phyloP scores from a whole-genome alignment of 2,113 vertebrate species.

The Mesitornis unicolor region DNA sequence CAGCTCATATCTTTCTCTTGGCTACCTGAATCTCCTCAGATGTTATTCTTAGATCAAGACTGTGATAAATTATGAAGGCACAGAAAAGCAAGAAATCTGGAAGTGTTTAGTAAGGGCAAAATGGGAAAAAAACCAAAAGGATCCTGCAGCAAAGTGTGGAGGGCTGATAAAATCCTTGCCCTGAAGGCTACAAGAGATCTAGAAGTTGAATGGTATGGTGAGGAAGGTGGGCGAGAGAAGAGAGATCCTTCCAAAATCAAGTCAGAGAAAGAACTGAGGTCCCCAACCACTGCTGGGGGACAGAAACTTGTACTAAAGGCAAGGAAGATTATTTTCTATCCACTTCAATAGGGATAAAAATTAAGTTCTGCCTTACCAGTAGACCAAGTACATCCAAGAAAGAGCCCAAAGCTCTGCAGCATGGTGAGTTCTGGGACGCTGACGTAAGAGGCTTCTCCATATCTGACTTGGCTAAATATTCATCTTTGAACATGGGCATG shows the following conservation, averaged over 20 bases:
- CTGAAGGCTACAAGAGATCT: background rate
- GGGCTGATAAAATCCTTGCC: background rate
- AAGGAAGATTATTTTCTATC: background rate
- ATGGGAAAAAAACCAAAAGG: background rate
- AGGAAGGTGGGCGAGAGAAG: background rate
- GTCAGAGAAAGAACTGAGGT: background rate
- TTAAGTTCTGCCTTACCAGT: background rate
- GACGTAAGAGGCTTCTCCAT: background rate
- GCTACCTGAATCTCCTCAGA: background rate
- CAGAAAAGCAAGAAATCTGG: background rate
- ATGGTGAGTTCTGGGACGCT: no score
- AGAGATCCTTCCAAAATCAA: background rate
- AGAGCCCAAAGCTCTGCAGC: background rate
- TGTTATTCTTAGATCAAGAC: background rate
- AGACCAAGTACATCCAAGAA: no score
- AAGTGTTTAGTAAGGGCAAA: background rate
- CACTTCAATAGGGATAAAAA: rapidly evolving
- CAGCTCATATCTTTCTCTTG: background rate
- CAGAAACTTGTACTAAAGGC: rapidly evolving
- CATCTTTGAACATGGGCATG: background rate
- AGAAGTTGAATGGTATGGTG: background rate
- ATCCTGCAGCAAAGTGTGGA: background rate
- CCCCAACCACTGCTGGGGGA: background rate
- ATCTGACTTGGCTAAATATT: background rate
- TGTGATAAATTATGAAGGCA: background rate